Base-by-base conservation (phyloP, 2,888 invertebrate genomes). In the Phyllotreta cruciferae region DNA sequence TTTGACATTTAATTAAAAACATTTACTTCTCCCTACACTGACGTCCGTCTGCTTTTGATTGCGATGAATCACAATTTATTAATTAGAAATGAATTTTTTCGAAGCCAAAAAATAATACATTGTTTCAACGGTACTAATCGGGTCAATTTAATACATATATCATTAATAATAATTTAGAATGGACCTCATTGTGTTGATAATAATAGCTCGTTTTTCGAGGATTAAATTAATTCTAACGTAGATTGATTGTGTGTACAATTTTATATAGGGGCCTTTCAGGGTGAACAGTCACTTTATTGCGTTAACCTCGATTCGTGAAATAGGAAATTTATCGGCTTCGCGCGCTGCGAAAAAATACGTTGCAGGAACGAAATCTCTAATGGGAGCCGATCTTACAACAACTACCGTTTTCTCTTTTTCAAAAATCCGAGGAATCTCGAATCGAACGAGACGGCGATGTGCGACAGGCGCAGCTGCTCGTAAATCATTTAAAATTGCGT, bases 401-500 rank as follows among this genome's bases (percentile, higher is more conserved):
- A 56, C 39, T 54, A 60, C 60, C 50, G 49, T 63, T 66, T 64
- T 66, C 56, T 56, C 58, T 56, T 62, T n/a, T 62, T 62, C 47
- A 57, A 62, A 67, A 65, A 67, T 65, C 58, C 41, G 24, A 56
- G 58, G 65, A 67, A 63, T 67, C 56, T 56, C 53, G 61, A 62
- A 67, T 58, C 65, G 60, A 58, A 58, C 56, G 60, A 58, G 63
- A 62, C 54, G 41, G 42, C 61, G 60, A 64, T 67, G 64, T 55
- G 65, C 57, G 41, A 39, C 54, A 35, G 53, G 52, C 58, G 60
- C 70, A 70, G 67, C 66, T 68, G 71, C 60, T 63, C 58, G 66
- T 70, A 70, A 71, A 71, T 71, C 70, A 69, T 60, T 64, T 66
- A 57, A 66, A 71, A 69, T 70, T 69, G 63, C 68, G 62, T 64